Conservation (phyloP, 23 tunicate species). For the Pegea sp. region DNA sequence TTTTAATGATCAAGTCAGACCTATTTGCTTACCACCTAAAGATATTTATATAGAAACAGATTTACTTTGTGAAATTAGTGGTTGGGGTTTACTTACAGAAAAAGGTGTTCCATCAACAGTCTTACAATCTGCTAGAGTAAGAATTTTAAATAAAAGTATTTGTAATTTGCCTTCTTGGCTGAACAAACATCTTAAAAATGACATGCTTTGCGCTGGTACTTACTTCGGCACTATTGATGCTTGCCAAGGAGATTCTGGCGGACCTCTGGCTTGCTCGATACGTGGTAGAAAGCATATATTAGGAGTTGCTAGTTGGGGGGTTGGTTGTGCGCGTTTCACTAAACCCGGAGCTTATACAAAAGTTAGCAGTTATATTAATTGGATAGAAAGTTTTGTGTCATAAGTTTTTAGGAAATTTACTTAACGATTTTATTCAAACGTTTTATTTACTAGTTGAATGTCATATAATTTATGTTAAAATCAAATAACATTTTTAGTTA, state of each 20-base stretch:
- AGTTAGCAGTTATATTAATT: slow-evolving; percentile 6
- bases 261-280: slow-evolving; percentile 52
- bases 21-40: slow-evolving; percentile 33
- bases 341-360: slow-evolving; percentile 87
- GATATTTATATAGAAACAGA: not conserved
- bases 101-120: slow-evolving; percentile 6
- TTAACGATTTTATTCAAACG: no score
- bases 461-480: no score
- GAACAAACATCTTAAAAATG: slow-evolving; percentile 16
- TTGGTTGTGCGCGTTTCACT: slow-evolving; percentile 54
- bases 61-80: slow-evolving; percentile 19
- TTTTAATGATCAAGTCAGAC: slow-evolving; percentile 7
- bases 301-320: slow-evolving; percentile 86
- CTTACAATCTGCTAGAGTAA: slow-evolving; percentile 22
- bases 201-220: slow-evolving; percentile 67
- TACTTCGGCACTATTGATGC: slow-evolving; percentile 53
- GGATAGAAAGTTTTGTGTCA: no score
- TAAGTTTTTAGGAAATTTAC: no score
- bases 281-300: slow-evolving; percentile 6
- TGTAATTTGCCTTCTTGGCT: slow-evolving; percentile 54
- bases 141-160: slow-evolving; percentile 8
- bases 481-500: no score
- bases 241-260: slow-evolving; percentile 92
- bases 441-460: no score
- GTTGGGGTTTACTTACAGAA: slow-evolving; percentile 51